Conservation (phyloP, 30 jellyfish, hydroid and myxozoan genomes). For the Rhopilema esculentum region DNA sequence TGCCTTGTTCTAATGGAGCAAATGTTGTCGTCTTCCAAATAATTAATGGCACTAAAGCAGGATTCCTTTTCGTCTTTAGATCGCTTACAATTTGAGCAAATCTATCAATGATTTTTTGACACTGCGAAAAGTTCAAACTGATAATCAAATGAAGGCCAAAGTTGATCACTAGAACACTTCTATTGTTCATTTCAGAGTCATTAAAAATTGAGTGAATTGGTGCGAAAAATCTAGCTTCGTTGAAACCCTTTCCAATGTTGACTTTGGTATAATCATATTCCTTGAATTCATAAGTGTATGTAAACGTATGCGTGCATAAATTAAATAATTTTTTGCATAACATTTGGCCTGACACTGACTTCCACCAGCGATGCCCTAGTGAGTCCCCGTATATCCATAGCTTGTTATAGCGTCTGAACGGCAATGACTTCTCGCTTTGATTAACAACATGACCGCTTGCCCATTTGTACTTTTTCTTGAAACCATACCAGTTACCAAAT, state of each 20-base stretch:
- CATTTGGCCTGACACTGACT: background rate
- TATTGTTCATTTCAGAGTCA: constrained; percentile 10
- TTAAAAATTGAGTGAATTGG: constrained; percentile 16
- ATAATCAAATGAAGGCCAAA: constrained; percentile 59
- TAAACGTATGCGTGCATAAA: constrained; percentile 28
- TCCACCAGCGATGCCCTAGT: constrained; percentile 25
- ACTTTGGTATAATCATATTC: background rate
- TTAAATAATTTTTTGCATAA: constrained; percentile 48
- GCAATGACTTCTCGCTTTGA: too few relatives aligned
- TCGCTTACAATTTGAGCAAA: background rate
- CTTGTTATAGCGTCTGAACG: constrained; percentile 1
- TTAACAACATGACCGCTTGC: too few relatives aligned
- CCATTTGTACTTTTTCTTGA: too few relatives aligned
- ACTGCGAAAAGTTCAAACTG: constrained; percentile 7
- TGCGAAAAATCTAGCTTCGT: constrained; percentile 22
- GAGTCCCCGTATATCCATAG: constrained; percentile 71
- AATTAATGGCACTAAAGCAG: constrained; percentile 2
- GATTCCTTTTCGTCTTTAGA: background rate
- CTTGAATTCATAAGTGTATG: constrained; percentile 31
- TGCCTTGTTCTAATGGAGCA: constrained; percentile 2
- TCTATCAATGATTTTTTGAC: constrained; percentile 6
- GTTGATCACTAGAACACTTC: constrained; percentile 56
- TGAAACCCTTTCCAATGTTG: constrained; percentile 20
- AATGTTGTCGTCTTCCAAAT: constrained; percentile 71
- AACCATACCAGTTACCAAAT: too few relatives aligned